Percentiles rank a stretch among this genome's conserved stretches.
phyloP scores from a whole-genome alignment of 1,140 invertebrate species.

The Eueides isabella region DNA sequence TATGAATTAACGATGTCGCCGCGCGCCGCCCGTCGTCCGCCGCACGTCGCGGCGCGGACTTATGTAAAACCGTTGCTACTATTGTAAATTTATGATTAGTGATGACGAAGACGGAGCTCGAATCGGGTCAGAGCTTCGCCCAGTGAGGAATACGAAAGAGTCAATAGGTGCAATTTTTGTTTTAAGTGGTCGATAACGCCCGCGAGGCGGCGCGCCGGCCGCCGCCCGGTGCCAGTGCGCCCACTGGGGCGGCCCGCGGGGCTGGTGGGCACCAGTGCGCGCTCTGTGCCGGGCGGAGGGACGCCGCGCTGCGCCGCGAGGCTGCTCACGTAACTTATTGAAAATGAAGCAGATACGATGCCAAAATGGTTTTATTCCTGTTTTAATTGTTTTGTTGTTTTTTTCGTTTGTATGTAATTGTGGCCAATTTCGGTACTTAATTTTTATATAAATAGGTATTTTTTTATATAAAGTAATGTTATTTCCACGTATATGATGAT shows the following conservation, averaged over 20 bases:
- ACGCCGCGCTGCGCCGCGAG: slow-evolving; percentile 40
- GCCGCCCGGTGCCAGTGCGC: not conserved
- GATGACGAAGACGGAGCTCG: slow-evolving; percentile 68
- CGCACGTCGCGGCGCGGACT: slow-evolving; percentile 70
- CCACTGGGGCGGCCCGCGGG: slow-evolving; percentile 19
- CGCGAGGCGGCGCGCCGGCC: slow-evolving; percentile 34
- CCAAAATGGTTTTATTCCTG: slow-evolving; percentile 82
- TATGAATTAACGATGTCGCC: slow-evolving; percentile 74
- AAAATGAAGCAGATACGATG: slow-evolving; percentile 77
- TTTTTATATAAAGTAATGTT: slow-evolving; percentile 81
- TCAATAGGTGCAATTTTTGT: slow-evolving; percentile 80
- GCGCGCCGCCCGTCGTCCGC: slow-evolving; percentile 26
- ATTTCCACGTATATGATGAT: slow-evolving; percentile 75
- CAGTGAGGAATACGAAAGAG: slow-evolving; percentile 73
- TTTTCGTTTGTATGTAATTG: slow-evolving; percentile 80
- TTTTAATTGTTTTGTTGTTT: slow-evolving; percentile 81
- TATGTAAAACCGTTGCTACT: slow-evolving; percentile 76
- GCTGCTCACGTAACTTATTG: slow-evolving; percentile 73
- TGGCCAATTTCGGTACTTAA: slow-evolving; percentile 80
- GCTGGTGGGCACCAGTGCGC: not conserved
- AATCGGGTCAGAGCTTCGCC: slow-evolving; percentile 73
- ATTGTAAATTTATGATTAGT: slow-evolving; percentile 76
- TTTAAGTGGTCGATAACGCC: slow-evolving; percentile 62
- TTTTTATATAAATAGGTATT: slow-evolving; percentile 78
- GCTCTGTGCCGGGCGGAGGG: not conserved